Evolutionary conservation across 2,888 invertebrate genomes (phyloP).

Genomic region (Rhopalosiphum nymphaeae): DNA sequence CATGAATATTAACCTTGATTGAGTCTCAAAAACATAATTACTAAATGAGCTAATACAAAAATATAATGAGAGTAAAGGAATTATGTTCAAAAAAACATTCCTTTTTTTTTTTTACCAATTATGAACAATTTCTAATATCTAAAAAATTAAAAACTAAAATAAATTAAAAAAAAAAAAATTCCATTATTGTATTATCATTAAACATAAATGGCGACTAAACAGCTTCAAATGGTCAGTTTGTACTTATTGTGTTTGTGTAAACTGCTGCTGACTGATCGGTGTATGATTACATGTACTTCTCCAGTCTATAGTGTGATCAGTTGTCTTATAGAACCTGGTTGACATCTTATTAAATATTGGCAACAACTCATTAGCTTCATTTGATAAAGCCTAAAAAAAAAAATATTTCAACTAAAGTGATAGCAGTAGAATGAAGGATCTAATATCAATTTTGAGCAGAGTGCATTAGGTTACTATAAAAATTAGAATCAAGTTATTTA

Average conservation of each 20-base stretch:
- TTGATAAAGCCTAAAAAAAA: constrained; percentile 70
- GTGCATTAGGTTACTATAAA: neutral
- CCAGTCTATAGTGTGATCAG: constrained; percentile 91
- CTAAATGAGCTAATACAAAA: constrained; percentile 26
- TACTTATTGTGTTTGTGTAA: constrained; percentile 44
- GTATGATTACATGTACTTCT: constrained; percentile 65
- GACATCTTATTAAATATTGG: constrained; percentile 98
- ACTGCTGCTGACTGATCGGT: constrained; percentile 7
- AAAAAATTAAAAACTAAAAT: constrained; percentile 34
- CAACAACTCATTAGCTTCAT: constrained; percentile 96
- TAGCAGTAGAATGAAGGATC: neutral
- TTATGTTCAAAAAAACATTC: neutral
- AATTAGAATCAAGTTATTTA: neutral
- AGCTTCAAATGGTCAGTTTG: constrained; percentile 11
- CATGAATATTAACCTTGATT: constrained; percentile 16
- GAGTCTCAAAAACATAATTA: constrained; percentile 21
- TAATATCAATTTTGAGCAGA: neutral
- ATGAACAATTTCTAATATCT: neutral
- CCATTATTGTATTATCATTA: neutral
- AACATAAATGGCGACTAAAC: constrained; percentile 38
- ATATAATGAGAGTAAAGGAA: constrained; percentile 21
- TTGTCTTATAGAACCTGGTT: constrained; percentile 87
- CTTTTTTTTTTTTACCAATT: neutral
- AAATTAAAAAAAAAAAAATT: constrained; percentile 25
- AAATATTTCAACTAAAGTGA: neutral